Evolutionary conservation across 2,888 invertebrate genomes (phyloP), one percentile per base, ranked within the genome.

Genomic region (Luffia ferchaultella): DNA sequence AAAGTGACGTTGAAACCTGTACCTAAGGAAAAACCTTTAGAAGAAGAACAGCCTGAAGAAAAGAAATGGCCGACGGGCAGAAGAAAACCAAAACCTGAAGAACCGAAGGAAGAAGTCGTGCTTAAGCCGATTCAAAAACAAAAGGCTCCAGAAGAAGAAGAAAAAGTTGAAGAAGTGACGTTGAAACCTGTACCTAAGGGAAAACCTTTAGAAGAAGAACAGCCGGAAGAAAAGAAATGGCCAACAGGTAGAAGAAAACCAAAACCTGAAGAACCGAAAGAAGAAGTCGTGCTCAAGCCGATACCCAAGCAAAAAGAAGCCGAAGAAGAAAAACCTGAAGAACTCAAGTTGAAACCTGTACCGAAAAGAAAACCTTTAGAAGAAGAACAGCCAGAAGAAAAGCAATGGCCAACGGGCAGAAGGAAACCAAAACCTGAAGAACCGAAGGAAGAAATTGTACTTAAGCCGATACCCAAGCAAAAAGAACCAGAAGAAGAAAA

Each of bases 361-460:
- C 49, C 64, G 0, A 60, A 70, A 68, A 59, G 64, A 60, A 50
- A 68, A 61, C 61, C 65, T n/a, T 56, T 67, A 40, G 67, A 70
- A 46, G 51, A 53, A 59, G 50, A 71, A 62, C 42, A 73, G 48
- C 65, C 68, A 2, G 59, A 72, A 44, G 70, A 73, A 51, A 63
- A 66, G 2, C 59, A 63, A 60, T 75, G 64, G 68, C 72, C 60
- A 42, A 63, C 59, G 15, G 76, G 75, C 1, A 70, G 65, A 50
- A 70, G 68, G 50, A 65, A 64, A 3, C 73, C 74, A 17, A 62
- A 68, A 12, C 68, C 69, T 48, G 71, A 79, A 58, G 69, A 56
- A 62, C 68, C 61, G 60, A 73, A 69, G 49, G 85, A 86, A 64
- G 75, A 84, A 52, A 73, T 86, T 0, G 63, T 67, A 18, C 66